Base-by-base conservation (phyloP, 2,797 vertebrate species). In the Labeo calbasu region DNA sequence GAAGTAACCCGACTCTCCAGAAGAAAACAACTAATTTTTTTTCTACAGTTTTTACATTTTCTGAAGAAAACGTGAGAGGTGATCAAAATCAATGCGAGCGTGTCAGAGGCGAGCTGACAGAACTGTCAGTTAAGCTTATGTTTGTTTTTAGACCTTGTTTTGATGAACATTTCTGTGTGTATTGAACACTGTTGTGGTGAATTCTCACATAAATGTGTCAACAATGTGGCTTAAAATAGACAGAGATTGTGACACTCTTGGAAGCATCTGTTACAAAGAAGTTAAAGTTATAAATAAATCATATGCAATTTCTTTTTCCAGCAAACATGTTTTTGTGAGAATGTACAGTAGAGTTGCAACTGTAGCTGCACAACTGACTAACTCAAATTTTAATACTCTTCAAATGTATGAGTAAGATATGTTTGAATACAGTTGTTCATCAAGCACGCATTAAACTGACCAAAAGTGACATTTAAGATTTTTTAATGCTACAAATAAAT, bases 1-100 rank as follows among this genome's bases (percentile, higher is more conserved):
- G 73, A 82, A 36, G 32, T 78, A 32, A 70, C 8, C 48, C 13
- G 19, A 85, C n/a, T 25, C 28, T 50, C 59, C 63, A 28, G n/a
- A 43, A 66, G 53, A 82, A 69, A 21, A 71, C 65, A 28, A 25
- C 40, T 40, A 11, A 15, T 2, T 72, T 57, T 40, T 32, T 14
- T 43, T 43, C 40, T 1, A 46, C 43, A 46, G 9, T 46, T 9
- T 32, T 8, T 19, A 70, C 11, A 55, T 63, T 17, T 77, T 55
- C 21, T 50, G 0, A 53, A 55, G 2, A 66, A 82, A 40, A 66
- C 21, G 40, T 36, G 46, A 59, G 46, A 32, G 51, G 72, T 32
- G 50, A 19, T 11, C 32, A 59, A 59, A 46, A 61, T 77, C 0
- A 25, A 55, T 14, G 5, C 14, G 28, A 76, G 21, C 4, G 19